Percentiles rank a stretch among this genome's conserved stretches.
Conservation (phyloP, 2,797 vertebrate genomes). For the Alfaro cultratus region DNA sequence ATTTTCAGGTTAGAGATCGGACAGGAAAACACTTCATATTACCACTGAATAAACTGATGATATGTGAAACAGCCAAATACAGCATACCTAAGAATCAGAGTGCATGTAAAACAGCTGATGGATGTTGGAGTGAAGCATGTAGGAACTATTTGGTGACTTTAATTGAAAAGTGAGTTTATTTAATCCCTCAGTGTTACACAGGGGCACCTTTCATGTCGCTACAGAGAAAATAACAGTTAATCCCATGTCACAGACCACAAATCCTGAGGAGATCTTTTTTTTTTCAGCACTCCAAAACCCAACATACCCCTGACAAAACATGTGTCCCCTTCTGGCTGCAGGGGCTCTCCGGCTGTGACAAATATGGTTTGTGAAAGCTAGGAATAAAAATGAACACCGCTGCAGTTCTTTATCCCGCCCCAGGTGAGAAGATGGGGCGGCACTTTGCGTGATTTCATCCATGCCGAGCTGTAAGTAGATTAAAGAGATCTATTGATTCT, state of each 20-base stretch:
- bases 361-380: conserved; percentile 66
- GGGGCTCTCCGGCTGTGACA: conserved; percentile 67
- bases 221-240: conserved; percentile 73
- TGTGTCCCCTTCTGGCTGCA: conserved; percentile 56
- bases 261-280: conserved; percentile 63
- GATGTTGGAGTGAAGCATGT: conserved; percentile 35
- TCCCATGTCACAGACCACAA: conserved; percentile 75
- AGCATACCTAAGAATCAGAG: conserved; percentile 16
- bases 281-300: conserved; percentile 44
- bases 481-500: conserved; percentile 72
- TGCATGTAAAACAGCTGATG: conserved; percentile 9
- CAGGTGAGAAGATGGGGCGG: conserved; percentile 61
- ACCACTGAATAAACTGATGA: neutral
- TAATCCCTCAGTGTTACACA: conserved; percentile 57
- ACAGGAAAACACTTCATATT: neutral
- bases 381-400: conserved; percentile 62
- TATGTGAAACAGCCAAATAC: conserved; percentile 22
- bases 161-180: conserved; percentile 65
- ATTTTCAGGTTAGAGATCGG: neutral
- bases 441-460: conserved; percentile 71
- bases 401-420: conserved; percentile 66
- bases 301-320: conserved; percentile 54
- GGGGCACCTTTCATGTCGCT: conserved; percentile 63
- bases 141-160: conserved; percentile 47
- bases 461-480: conserved; percentile 70